Percentiles rank a stretch among this genome's conserved stretches.
Evolutionary conservation across 64 coral and sea anemone species (phyloP).

Genomic region (Stylophora pistillata): DNA sequence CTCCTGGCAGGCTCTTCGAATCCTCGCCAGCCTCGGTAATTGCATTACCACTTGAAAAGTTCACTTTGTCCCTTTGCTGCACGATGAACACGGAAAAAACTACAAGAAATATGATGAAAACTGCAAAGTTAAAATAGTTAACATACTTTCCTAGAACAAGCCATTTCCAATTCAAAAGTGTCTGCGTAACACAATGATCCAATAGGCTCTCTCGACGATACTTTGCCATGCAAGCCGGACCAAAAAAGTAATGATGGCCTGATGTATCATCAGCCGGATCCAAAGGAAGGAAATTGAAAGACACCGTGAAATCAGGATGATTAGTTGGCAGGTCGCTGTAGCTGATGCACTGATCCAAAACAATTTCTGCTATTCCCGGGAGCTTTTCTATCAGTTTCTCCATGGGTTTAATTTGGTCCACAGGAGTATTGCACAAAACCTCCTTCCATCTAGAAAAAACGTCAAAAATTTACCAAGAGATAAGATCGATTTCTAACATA

Average conservation of each 20-base stretch:
- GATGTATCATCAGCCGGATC: constrained; percentile 46
- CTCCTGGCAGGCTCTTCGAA: not conserved
- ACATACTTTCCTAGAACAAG: constrained; percentile 60
- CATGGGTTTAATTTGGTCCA: constrained; percentile 55
- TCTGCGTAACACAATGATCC: constrained; percentile 72
- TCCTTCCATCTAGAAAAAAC: constrained; percentile 63
- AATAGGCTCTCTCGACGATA: constrained; percentile 65
- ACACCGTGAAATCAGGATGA: constrained; percentile 66
- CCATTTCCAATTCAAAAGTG: constrained; percentile 74
- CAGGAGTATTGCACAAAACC: constrained; percentile 30
- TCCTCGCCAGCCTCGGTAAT: constrained; percentile 17
- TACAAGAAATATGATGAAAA: constrained; percentile 58
- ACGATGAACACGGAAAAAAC: constrained; percentile 77
- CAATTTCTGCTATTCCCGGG: constrained; percentile 72
- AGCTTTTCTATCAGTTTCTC: constrained; percentile 76
- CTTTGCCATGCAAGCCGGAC: constrained; percentile 56
- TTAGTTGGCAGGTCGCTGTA: constrained; percentile 14
- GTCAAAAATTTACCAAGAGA: not conserved
- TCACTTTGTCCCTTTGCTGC: constrained; percentile 52
- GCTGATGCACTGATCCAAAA: constrained; percentile 62
- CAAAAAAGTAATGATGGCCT: constrained; percentile 31
- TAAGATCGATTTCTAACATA: not conserved
- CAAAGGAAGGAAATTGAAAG: constrained; percentile 43
- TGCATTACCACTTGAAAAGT: constrained; percentile 22
- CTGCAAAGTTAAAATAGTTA: constrained; percentile 55